A percentile compares a stretch with the other conserved stretches of the same genome.
These are phyloP conservation scores for Metellina segmentata DNA, from an alignment of 2,888 invertebrate species.

Conservation along the genomic window DNA sequence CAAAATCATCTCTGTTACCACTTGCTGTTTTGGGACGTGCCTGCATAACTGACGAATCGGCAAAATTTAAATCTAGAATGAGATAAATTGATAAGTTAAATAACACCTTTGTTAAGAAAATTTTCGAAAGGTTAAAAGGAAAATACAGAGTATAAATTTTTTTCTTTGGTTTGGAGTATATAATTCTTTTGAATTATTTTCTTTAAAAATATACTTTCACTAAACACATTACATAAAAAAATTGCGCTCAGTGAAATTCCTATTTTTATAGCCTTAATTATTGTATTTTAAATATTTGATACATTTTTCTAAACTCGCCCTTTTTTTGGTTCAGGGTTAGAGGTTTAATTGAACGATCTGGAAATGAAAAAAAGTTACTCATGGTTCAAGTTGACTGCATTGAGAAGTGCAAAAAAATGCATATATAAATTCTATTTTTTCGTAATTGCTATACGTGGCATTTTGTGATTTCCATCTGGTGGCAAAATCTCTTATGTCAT, in stretches of 20 bases:
- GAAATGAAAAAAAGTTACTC: too few relatives aligned
- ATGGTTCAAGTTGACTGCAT: too few relatives aligned
- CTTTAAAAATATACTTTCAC: too few relatives aligned
- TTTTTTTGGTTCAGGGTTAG: not conserved
- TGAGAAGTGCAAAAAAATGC: too few relatives aligned
- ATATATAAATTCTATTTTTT: too few relatives aligned
- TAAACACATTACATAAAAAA: not conserved
- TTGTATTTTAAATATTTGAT: too few relatives aligned
- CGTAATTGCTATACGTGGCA: too few relatives aligned
- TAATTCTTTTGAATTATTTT: too few relatives aligned
- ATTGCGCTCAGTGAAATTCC: not conserved
- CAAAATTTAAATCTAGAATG: constrained; percentile 43
- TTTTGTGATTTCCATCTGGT: too few relatives aligned
- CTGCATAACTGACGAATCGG: constrained; percentile 54
- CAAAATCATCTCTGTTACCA: constrained; percentile 71
- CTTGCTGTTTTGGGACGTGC: constrained; percentile 74
- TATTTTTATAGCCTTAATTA: not conserved
- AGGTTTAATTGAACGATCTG: not conserved
- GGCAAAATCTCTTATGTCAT: too few relatives aligned
- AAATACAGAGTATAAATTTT: not conserved
- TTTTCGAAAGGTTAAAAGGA: not conserved
- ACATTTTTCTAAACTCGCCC: not conserved
- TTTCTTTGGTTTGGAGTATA: not conserved
- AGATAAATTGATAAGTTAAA: not conserved
- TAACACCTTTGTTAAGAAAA: not conserved